A percentile compares a stretch with the other conserved stretches of the same genome.
Evolutionary conservation across 2,797 vertebrate genomes (phyloP).

Genomic region (Danio kyathit): DNA sequence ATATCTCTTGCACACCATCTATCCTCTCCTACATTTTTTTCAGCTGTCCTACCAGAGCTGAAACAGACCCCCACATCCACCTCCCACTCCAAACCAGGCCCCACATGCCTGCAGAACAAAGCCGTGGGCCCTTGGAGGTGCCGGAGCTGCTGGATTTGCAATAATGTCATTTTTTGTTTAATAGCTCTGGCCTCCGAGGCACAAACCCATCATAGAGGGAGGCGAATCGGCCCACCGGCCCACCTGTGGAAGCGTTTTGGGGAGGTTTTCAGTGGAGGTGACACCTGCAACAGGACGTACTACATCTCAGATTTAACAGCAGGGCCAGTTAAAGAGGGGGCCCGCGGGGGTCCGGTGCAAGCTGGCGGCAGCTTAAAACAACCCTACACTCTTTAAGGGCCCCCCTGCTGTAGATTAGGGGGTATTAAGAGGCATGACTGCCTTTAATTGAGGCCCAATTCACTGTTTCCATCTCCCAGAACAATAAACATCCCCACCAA

Average conservation of each 20-base stretch:
- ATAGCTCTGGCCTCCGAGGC: constrained; percentile 40
- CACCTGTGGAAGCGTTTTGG: constrained; percentile 42
- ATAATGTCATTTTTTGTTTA: constrained; percentile 49
- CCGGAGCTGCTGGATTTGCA: constrained; percentile 41
- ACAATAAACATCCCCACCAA: constrained; percentile 63
- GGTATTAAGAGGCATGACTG: constrained; percentile 62
- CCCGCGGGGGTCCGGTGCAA: constrained; percentile 36
- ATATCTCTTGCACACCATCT: neutral
- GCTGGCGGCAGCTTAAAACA: constrained; percentile 59
- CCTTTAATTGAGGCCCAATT: constrained; percentile 64
- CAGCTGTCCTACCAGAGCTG: constrained; percentile 1
- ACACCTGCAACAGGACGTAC: constrained; percentile 71
- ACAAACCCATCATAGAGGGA: constrained; percentile 31
- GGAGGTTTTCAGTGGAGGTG: constrained; percentile 30
- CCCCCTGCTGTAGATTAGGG: constrained; percentile 66
- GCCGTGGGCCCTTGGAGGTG: constrained; percentile 34
- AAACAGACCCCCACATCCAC: constrained; percentile 16
- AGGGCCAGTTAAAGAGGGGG: constrained; percentile 53
- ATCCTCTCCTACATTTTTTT: neutral
- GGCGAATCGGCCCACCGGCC: constrained; percentile 17
- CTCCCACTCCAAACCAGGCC: constrained; percentile 1
- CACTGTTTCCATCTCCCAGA: constrained; percentile 61
- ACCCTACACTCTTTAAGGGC: constrained; percentile 58
- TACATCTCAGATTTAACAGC: constrained; percentile 66
- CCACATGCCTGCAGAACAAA: constrained; percentile 40